Conservation (phyloP, 64 coral and sea anemone species). For the Acropora tenuis region DNA sequence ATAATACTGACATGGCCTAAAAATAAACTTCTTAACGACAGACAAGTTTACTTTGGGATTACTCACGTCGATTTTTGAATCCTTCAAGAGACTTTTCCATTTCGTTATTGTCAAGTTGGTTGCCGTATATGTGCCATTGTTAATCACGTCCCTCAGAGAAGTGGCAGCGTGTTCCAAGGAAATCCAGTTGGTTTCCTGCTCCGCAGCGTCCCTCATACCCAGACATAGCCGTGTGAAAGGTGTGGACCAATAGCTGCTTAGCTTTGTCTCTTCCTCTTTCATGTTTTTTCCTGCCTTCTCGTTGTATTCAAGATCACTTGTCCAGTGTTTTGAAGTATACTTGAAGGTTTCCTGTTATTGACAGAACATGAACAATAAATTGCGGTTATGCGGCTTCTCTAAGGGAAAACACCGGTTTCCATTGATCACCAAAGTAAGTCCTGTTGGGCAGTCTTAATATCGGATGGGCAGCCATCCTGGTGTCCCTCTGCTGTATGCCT, state of each 20-base stretch:
- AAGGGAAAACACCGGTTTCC: no score
- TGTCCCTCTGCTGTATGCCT: no score
- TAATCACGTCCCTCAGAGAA: constrained; percentile 26
- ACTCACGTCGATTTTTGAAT: constrained; percentile 40
- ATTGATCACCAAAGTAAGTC: no score
- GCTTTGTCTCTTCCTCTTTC: constrained; percentile 42
- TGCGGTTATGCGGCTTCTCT: no score
- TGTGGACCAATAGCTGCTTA: constrained; percentile 54
- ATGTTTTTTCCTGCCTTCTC: not conserved
- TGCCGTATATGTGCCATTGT: not conserved
- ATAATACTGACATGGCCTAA: no score
- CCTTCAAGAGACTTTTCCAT: constrained; percentile 45
- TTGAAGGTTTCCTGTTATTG: constrained; percentile 53
- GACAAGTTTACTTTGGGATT: no score
- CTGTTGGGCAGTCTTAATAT: not conserved
- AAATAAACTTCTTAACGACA: no score
- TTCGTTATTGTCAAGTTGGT: constrained; percentile 12
- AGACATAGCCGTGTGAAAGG: constrained; percentile 57
- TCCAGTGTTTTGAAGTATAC: constrained; percentile 59
- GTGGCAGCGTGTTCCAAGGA: constrained; percentile 9
- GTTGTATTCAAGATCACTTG: not conserved
- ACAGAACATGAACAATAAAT: not conserved
- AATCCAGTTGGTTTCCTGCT: not conserved
- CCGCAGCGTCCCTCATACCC: constrained; percentile 35
- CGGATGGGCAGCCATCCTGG: no score